Conservation (phyloP, 2,797 vertebrate species). For the Cossypha polioptera region DNA sequence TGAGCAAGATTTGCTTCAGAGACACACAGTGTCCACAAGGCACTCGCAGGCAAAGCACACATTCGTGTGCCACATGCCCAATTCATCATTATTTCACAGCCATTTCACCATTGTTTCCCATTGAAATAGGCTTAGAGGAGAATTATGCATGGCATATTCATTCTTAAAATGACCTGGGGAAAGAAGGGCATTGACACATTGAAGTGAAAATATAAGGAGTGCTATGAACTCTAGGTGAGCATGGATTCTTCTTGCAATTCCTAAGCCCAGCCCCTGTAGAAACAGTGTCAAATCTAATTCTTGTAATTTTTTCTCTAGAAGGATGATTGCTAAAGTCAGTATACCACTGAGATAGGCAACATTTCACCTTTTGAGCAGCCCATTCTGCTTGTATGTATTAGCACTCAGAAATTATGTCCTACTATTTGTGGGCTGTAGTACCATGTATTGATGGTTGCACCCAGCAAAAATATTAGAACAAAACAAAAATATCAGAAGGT, state of each 20-base stretch:
- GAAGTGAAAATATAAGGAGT: background rate
- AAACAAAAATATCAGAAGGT: background rate
- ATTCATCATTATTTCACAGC: constrained; percentile 50
- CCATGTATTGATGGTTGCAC: background rate
- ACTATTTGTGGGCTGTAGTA: background rate
- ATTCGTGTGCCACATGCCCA: constrained; percentile 28
- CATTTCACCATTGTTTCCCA: constrained; percentile 46
- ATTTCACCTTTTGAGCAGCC: background rate
- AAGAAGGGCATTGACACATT: background rate
- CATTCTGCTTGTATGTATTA: background rate
- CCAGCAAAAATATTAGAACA: background rate
- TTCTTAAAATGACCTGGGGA: constrained; percentile 14
- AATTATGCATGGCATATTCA: background rate
- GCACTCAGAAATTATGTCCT: background rate
- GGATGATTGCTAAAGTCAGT: background rate
- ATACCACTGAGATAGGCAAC: background rate
- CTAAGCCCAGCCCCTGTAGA: background rate
- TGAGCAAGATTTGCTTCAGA: background rate
- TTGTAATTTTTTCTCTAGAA: background rate
- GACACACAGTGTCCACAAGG: background rate
- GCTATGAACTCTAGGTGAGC: background rate
- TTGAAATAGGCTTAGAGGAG: constrained; percentile 20
- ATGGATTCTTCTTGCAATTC: background rate
- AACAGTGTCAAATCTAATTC: background rate
- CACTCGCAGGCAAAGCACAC: background rate